Evolutionary conservation across 2,797 vertebrate genomes (phyloP), one percentile per base, ranked within the genome.

Genomic region (Parambassis ranga): DNA sequence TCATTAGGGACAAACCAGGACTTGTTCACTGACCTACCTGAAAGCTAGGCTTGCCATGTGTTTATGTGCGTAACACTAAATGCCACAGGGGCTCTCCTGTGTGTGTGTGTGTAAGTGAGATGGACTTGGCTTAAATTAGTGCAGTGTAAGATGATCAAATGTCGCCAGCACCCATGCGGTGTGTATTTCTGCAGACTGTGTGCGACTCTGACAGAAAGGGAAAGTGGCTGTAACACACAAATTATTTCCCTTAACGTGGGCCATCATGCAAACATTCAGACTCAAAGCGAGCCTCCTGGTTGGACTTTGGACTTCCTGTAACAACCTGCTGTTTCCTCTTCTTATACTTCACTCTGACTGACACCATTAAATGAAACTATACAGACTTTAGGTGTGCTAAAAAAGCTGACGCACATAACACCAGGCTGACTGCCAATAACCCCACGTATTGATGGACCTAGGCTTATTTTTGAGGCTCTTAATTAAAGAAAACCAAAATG

Each of bases 81-180:
- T 27, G 55, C 65, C 70, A 60, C 24, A 20, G 26, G 65, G 47
- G 27, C 42, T 65, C 22, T 52, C 35, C 13, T 6, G 27, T 37
- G 27, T 18, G 1, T 44, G 1, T 43, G 9, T 30, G 33, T 38
- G 22, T 35, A 58, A 24, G 37, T 1, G 33, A 3, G 22, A 3
- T 68, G 3, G n/a, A 48, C 59, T 55, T 42, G 72, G 67, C 80
- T 83, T 84, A 89, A 87, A 83, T 87, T 87, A 86, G 81, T 84
- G 52, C 73, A 38, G 65, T 58, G 75, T 53, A 67, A 76, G 74
- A 84, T 67, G 83, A 83, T 83, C 78, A 71, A 48, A 70, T 84
- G 79, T 73, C 43, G 5, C 65, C 43, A 46, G 58, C 48, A 0
- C 44, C 64, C 65, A 67, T 64, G 69, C 32, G 42, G 44, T 37